Evolutionary conservation across 1,140 invertebrate species (phyloP).

Genomic region (Portunus trituberculatus): DNA sequence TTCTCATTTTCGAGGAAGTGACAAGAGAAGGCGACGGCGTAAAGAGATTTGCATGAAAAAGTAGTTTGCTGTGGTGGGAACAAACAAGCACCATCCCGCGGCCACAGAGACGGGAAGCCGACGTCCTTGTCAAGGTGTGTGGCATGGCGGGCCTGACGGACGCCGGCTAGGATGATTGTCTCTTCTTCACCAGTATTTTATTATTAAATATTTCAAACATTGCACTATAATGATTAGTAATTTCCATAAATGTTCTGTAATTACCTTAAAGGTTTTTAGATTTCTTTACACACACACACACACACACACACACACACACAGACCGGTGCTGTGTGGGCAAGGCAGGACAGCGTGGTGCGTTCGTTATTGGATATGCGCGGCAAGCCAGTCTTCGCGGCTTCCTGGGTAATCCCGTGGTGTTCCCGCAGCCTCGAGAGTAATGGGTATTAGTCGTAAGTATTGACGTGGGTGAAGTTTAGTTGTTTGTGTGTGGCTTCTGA

Average conservation of each 20-base stretch:
- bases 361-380: background rate
- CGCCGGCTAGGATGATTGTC: too few species aligned
- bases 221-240: too few species aligned
- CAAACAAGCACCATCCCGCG: background rate
- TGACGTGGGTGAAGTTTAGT: slow-evolving; percentile 4
- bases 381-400: background rate
- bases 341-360: background rate
- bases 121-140: background rate
- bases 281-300: too few species aligned
- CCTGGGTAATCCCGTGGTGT: slow-evolving; percentile 31
- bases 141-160: background rate
- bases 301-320: too few species aligned
- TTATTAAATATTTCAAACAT: too few species aligned
- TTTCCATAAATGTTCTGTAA: too few species aligned
- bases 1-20: background rate
- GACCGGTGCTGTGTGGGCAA: background rate
- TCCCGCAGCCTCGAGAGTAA: slow-evolving; percentile 1
- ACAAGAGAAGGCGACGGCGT: background rate
- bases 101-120: background rate
- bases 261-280: too few species aligned
- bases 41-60: slow-evolving; percentile 22
- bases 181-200: too few species aligned
- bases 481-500: slow-evolving; percentile 48
- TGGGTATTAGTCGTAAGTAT: background rate
- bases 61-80: background rate